Evolutionary conservation across 2,888 invertebrate species (phyloP).

Genomic region (Drosophila phalerata): DNA sequence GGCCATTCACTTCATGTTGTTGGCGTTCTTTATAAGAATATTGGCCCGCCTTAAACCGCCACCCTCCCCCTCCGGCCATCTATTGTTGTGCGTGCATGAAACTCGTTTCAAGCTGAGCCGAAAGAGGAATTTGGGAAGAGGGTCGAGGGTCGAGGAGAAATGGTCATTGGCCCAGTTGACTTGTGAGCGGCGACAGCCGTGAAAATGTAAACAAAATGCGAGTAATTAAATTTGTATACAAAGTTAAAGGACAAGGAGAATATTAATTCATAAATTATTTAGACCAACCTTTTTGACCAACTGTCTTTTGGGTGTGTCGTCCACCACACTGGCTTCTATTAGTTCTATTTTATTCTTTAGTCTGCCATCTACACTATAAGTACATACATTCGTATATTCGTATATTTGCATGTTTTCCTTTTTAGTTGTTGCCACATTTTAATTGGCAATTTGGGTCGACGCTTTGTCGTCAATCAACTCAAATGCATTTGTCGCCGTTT

Average conservation of each 20-base stretch:
- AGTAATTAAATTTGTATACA: conserved; percentile 76
- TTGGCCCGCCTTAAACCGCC: conserved; percentile 24
- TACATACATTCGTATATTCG: no score
- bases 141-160: background rate
- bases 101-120: conserved; percentile 51
- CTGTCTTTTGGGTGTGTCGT: conserved; percentile 38
- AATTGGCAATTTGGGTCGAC: conserved; percentile 67
- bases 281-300: conserved; percentile 22
- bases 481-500: conserved; percentile 50
- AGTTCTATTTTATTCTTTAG: no score
- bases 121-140: background rate
- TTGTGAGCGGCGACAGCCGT: conserved; percentile 56
- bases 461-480: conserved; percentile 58
- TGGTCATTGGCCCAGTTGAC: conserved; percentile 59
- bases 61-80: background rate
- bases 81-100: conserved; percentile 55
- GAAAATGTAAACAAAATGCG: conserved; percentile 76
- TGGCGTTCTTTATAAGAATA: conserved; percentile 4
- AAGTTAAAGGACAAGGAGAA: conserved; percentile 52
- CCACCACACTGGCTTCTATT: background rate
- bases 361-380: background rate
- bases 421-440: conserved; percentile 51
- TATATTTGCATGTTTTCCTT: conserved; percentile 7
- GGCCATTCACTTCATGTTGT: conserved; percentile 8
- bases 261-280: conserved; percentile 67